A percentile compares a stretch with the other conserved stretches of the same genome.
These are phyloP conservation scores for Xanthia icteritia DNA, from an alignment of 2,888 invertebrate species.

Conservation along the genomic window DNA sequence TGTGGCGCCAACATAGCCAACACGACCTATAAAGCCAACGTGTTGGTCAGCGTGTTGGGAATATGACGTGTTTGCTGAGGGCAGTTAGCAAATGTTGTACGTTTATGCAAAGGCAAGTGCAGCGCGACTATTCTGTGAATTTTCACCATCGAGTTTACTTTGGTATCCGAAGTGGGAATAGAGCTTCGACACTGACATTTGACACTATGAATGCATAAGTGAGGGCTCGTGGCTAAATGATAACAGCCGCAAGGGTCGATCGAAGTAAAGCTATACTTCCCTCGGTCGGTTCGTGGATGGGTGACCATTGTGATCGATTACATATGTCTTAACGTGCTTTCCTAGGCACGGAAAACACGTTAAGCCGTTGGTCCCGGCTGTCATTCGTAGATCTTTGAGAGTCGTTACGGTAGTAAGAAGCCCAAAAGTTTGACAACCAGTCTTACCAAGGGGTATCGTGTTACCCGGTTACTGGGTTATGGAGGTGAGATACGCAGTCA, in stretches of 20 bases:
- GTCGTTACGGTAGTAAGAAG: background rate
- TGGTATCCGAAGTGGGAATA: background rate
- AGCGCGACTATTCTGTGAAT: conserved; percentile 17
- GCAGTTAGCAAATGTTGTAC: conserved; percentile 44
- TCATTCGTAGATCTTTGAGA: background rate
- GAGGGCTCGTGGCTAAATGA: background rate
- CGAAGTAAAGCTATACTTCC: background rate
- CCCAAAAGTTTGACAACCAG: background rate
- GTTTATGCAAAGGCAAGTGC: conserved; percentile 22
- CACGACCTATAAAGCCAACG: conserved; percentile 11
- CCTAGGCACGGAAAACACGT: background rate
- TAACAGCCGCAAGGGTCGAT: background rate
- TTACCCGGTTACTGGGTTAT: background rate
- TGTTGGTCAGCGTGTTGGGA: conserved; percentile 6
- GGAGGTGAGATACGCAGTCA: background rate
- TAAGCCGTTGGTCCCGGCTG: background rate
- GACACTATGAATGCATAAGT: background rate
- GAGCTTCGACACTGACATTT: background rate
- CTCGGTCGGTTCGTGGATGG: background rate
- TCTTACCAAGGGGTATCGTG: background rate
- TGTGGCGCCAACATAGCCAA: conserved; percentile 35
- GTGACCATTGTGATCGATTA: background rate
- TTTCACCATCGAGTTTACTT: conserved; percentile 1
- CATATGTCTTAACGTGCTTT: no score
- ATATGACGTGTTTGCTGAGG: conserved; percentile 21